Conservation (phyloP, 1,140 invertebrate species). For the Triops cancriformis region DNA sequence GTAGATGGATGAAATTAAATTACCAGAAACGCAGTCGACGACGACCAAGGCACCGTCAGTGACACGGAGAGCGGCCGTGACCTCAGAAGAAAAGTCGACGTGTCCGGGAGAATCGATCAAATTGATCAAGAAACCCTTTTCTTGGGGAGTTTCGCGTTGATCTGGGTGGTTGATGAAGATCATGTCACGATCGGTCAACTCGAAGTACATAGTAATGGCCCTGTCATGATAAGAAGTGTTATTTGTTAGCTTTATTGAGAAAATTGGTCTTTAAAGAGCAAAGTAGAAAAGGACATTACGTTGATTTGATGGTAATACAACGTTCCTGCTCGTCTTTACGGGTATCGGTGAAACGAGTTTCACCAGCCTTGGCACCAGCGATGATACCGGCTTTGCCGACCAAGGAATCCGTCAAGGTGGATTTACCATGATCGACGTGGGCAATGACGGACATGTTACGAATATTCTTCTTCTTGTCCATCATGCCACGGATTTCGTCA, state of each 20-base stretch:
- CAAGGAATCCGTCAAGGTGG: constrained; percentile 96
- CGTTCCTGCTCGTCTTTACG: constrained; percentile 98
- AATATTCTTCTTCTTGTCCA: constrained; percentile 99
- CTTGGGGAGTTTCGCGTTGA: constrained; percentile 74
- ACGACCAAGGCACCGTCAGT: constrained; percentile 98
- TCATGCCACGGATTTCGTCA: constrained; percentile 98
- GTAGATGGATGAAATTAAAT: too few relatives aligned
- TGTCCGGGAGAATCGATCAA: constrained; percentile 96
- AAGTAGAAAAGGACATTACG: constrained; percentile 37
- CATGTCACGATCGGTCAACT: constrained; percentile 83
- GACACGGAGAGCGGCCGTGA: constrained; percentile 95
- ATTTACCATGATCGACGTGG: constrained; percentile 99
- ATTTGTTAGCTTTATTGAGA: too few relatives aligned
- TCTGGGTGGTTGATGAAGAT: constrained; percentile 78
- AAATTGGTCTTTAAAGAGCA: too few relatives aligned
- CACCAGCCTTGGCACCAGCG: constrained; percentile 94
- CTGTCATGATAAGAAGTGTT: constrained; percentile 44
- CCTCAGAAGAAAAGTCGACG: constrained; percentile 99
- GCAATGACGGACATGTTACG: constrained; percentile 99
- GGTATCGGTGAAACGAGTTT: constrained; percentile 98
- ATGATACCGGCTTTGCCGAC: constrained; percentile 99
- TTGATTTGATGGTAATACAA: constrained; percentile 99
- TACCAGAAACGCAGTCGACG: constrained; percentile 98
- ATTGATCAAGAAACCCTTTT: constrained; percentile 95
- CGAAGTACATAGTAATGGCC: constrained; percentile 98